Evolutionary conservation across 1,140 invertebrate genomes (phyloP), one percentile per base, ranked within the genome.

Genomic region (Cydia splendana): DNA sequence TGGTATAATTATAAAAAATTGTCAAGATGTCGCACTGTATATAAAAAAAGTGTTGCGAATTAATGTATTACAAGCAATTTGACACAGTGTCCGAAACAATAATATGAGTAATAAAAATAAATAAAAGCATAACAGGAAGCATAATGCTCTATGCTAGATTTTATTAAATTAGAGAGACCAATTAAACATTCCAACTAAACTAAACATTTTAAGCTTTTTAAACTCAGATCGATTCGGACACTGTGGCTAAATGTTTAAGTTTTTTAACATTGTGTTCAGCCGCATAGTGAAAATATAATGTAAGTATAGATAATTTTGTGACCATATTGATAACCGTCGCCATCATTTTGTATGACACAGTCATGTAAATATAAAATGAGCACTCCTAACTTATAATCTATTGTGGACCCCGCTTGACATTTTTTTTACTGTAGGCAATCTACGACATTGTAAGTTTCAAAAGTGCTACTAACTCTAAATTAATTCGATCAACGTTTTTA

Each of bases 241-340:
- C 51, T n/a, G 57, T 62, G 57, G 0, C 57, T n/a, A 62, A 62
- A 62, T 62, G 18, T 24, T 20, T 62, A 24, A 9, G 2, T 24
- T 62, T 9, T 62, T 62, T 24, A 53, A 53, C n/a, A 24, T 62
- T 62, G 20, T 62, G 57, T 62, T 62, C 57, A 62, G 57, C 57
- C 57, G 57, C 57, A 62, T 62, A 62, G 57, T 62, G 57, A 62
- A 62, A 62, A 62, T 62, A 62, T 24, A 62, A 62, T 62, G 57
- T 24, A 34, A 34, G 34, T 34, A 62, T 24, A 62, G 57, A 24
- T 62, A 62, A 18, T 62, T 62, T 62, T 62, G 57, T 62, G n/a
- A 62, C 20, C 53, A 62, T 62, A 20, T 62, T 20, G 51, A 53
- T 53, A 53, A 53, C n/a, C 53, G n/a, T 57, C 3, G 53, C 53